Evolutionary conservation across 2,113 vertebrate species (phyloP).

Genomic region (Arizona elegans): DNA sequence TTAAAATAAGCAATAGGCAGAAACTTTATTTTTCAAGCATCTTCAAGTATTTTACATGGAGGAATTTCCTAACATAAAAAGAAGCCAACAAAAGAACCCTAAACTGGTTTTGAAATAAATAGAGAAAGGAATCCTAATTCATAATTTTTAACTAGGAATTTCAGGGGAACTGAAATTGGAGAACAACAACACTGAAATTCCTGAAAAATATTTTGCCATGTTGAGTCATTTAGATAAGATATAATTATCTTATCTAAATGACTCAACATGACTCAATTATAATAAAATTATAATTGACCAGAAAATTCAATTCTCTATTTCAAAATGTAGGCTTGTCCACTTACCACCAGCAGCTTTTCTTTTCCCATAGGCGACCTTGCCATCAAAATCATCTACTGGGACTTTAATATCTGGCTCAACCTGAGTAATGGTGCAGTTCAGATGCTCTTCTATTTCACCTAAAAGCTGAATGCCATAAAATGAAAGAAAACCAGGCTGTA

Average conservation of each 20-base stretch:
- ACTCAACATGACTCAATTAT: no score
- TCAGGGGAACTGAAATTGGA: neutral
- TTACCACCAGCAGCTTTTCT: slow-evolving; percentile 82
- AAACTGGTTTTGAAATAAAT: neutral
- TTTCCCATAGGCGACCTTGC: slow-evolving; percentile 95
- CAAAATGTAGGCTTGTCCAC: slow-evolving; percentile 18
- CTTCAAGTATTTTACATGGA: neutral
- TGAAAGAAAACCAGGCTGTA: neutral
- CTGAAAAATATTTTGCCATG: neutral
- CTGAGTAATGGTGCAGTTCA: slow-evolving; percentile 95
- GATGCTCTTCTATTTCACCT: slow-evolving; percentile 93
- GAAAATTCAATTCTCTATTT: neutral
- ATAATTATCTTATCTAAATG: no score
- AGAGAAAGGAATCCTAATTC: neutral
- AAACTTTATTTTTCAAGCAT: neutral
- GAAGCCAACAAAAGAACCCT: neutral
- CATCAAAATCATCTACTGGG: slow-evolving; percentile 94
- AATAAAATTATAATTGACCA: neutral
- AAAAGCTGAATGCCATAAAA: slow-evolving; percentile 73
- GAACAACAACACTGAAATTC: neutral
- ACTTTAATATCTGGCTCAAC: slow-evolving; percentile 95
- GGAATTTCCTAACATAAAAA: neutral
- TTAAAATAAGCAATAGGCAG: neutral
- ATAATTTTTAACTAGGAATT: neutral
- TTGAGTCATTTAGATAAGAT: neutral